These are phyloP conservation scores for Trissoscelio sp. DNA, from an alignment of 2,888 invertebrate species.

Conservation along the genomic window DNA sequence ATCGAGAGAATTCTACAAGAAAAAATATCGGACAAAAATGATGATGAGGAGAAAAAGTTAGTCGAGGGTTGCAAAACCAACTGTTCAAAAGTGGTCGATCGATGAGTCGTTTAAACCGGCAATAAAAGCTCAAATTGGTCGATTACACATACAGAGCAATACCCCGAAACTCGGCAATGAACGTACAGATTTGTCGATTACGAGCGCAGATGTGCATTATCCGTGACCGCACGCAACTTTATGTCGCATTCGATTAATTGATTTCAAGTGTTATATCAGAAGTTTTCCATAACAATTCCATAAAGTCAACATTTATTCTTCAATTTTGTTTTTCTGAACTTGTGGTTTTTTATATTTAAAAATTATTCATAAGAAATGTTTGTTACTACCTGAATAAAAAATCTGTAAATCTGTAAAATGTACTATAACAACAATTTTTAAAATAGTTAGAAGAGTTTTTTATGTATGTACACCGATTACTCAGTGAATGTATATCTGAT, in stretches of 20 bases:
- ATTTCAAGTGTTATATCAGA: constrained; percentile 15
- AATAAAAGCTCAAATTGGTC: constrained; percentile 58
- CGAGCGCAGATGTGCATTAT: constrained; percentile 19
- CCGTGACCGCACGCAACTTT: constrained; percentile 14
- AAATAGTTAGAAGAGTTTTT: too few species aligned
- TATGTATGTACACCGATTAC: too few species aligned
- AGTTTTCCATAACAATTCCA: too few species aligned
- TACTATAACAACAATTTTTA: too few species aligned
- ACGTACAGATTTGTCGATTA: constrained; percentile 34
- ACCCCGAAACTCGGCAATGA: constrained; percentile 19
- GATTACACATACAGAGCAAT: constrained; percentile 45
- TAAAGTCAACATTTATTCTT: too few species aligned
- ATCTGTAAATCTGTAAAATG: too few species aligned
- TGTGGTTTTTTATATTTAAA: too few species aligned
- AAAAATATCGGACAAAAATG: too few species aligned
- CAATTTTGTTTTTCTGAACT: too few species aligned
- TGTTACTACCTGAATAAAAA: too few species aligned
- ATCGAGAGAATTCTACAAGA: background rate
- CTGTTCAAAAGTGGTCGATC: constrained; percentile 49
- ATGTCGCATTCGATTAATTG: constrained; percentile 7
- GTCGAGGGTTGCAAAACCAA: constrained; percentile 14
- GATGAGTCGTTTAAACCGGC: constrained; percentile 41
- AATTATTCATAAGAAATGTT: too few species aligned
- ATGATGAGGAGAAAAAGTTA: background rate
- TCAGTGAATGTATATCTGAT: too few species aligned